These are phyloP conservation scores for Drosophila ogumai DNA, from an alignment of 1,140 invertebrate species.

Conservation along the genomic window DNA sequence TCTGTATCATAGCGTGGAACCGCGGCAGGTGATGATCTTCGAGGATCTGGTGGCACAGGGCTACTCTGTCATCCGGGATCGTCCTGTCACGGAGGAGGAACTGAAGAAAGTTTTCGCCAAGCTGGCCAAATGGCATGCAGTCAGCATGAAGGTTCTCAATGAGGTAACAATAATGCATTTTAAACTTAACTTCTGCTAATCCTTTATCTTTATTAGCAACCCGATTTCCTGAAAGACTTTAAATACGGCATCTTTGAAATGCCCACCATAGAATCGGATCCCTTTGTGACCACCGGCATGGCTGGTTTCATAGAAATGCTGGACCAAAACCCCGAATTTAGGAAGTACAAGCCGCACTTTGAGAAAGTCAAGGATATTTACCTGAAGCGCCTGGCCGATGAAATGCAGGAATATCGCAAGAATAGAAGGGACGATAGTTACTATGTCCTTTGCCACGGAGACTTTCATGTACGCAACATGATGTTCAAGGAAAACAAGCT, in stretches of 20 bases:
- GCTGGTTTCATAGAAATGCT: slow-evolving; percentile 46
- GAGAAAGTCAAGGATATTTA: slow-evolving; percentile 29
- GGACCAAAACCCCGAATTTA: slow-evolving; percentile 38
- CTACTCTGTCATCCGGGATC: slow-evolving; percentile 52
- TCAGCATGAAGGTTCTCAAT: slow-evolving; percentile 49
- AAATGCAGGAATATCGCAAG: slow-evolving; percentile 48
- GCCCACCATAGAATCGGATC: slow-evolving; percentile 21
- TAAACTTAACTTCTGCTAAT: neutral
- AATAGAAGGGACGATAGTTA: slow-evolving; percentile 14
- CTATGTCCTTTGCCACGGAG: slow-evolving; percentile 64
- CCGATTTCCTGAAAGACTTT: slow-evolving; percentile 40
- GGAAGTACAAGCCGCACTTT: slow-evolving; percentile 52
- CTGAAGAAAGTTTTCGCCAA: slow-evolving; percentile 33
- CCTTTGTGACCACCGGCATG: slow-evolving; percentile 38
- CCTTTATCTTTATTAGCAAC: neutral
- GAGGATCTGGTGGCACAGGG: slow-evolving; percentile 59
- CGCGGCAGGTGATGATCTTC: slow-evolving; percentile 55
- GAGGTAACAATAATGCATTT: slow-evolving; percentile 18
- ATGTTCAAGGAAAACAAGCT: slow-evolving; percentile 59
- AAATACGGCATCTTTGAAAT: slow-evolving; percentile 21
- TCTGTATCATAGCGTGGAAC: slow-evolving; percentile 54
- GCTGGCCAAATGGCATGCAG: slow-evolving; percentile 66
- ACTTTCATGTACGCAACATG: slow-evolving; percentile 67
- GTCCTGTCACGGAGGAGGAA: slow-evolving; percentile 33
- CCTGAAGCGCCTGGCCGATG: neutral